Conservation (phyloP, 2,888 invertebrate genomes). For the Drosophila antonietae region DNA sequence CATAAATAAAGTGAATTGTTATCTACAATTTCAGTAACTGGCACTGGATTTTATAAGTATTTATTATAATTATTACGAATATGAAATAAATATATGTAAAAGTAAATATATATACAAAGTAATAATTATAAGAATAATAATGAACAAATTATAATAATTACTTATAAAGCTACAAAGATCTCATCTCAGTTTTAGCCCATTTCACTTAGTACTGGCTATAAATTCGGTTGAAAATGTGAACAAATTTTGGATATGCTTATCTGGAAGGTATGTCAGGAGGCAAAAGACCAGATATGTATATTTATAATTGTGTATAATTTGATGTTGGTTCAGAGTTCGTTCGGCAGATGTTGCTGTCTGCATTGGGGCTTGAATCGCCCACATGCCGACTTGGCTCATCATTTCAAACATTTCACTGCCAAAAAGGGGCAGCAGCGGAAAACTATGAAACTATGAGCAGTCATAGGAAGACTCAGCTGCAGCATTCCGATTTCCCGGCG, state of each 20-base stretch:
- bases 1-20: background rate
- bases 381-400: slow-evolving; percentile 50
- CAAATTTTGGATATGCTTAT: background rate
- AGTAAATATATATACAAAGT: background rate
- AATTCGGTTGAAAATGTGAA: background rate
- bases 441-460: slow-evolving; percentile 8
- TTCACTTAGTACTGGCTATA: background rate
- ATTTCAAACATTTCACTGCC: slow-evolving; percentile 37
- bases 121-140: background rate
- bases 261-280: background rate
- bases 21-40: background rate
- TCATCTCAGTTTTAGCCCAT: background rate
- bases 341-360: slow-evolving; percentile 42
- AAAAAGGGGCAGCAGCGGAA: slow-evolving; percentile 34
- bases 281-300: background rate
- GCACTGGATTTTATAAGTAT: background rate
- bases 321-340: slow-evolving; percentile 13
- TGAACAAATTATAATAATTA: too few relatives aligned
- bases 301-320: slow-evolving; percentile 7
- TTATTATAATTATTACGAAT: background rate
- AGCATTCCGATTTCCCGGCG: slow-evolving; percentile 27
- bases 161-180: background rate
- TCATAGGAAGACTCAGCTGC: slow-evolving; percentile 51
- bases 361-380: slow-evolving; percentile 28
- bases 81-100: too few relatives aligned